Conservation (phyloP, 2,113 vertebrate species). For the Phocoena phocoena region DNA sequence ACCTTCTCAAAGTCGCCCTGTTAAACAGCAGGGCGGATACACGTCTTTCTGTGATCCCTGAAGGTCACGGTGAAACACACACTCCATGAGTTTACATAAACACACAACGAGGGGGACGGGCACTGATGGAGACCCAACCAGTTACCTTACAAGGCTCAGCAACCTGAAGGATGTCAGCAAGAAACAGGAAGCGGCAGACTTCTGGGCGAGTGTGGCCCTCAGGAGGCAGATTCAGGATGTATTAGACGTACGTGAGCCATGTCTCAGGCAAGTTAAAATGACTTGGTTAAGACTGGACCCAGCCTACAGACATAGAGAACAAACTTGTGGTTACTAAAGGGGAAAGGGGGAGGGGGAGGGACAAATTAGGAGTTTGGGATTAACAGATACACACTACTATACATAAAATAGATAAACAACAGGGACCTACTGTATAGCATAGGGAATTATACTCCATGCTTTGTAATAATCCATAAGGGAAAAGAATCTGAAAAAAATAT, state of each 20-base stretch:
- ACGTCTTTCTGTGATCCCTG: neutral
- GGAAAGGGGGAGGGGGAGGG: neutral
- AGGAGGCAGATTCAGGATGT: fast-evolving
- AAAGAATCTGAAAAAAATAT: neutral
- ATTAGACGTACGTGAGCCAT: neutral
- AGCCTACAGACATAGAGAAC: neutral
- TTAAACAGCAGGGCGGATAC: neutral
- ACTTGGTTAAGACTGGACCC: neutral
- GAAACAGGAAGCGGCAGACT: fast-evolving
- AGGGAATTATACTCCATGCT: neutral
- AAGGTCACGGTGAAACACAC: neutral
- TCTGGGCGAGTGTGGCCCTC: neutral
- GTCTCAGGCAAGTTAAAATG: neutral
- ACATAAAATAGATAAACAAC: neutral
- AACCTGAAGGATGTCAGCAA: fast-evolving
- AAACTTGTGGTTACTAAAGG: neutral
- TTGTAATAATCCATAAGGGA: neutral
- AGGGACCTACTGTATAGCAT: neutral
- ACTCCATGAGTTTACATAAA: neutral
- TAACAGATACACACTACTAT: neutral
- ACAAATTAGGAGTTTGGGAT: neutral
- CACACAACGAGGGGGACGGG: neutral
- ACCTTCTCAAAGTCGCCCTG: neutral
- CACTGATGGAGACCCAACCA: fast-evolving
- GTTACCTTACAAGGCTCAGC: too few relatives aligned